These are phyloP conservation scores for Papilio polytes DNA, from an alignment of 1,140 invertebrate genomes.

Conservation along the genomic window DNA sequence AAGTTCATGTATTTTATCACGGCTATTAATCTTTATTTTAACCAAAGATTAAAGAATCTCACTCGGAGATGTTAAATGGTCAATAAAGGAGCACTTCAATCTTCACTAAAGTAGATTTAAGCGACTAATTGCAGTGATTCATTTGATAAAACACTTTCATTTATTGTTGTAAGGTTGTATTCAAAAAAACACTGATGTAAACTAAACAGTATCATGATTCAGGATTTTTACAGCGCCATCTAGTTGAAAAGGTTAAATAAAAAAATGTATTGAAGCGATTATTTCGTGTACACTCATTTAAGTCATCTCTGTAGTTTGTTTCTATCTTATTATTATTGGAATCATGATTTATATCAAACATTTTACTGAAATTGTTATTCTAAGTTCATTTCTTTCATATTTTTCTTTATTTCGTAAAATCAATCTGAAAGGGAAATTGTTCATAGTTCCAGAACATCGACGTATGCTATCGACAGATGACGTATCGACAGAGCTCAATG, in stretches of 20 bases:
- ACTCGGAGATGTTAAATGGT: too few relatives aligned
- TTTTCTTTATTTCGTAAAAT: neutral
- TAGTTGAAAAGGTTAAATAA: too few relatives aligned
- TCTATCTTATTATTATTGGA: neutral
- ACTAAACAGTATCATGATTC: too few relatives aligned
- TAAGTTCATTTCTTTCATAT: neutral
- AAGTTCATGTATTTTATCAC: slow-evolving; percentile 20
- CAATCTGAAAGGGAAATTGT: neutral
- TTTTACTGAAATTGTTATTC: neutral
- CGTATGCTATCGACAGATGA: neutral
- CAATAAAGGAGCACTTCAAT: too few relatives aligned
- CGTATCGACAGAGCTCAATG: slow-evolving; percentile 4
- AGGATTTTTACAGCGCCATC: too few relatives aligned
- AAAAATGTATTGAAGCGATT: too few relatives aligned
- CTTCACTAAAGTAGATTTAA: too few relatives aligned
- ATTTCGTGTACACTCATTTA: too few relatives aligned
- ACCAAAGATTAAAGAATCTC: neutral
- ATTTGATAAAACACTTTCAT: too few relatives aligned
- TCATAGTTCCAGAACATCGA: neutral
- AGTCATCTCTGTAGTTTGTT: neutral
- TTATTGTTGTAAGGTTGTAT: too few relatives aligned
- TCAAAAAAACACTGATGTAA: too few relatives aligned
- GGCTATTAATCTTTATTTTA: neutral
- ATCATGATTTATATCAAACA: neutral
- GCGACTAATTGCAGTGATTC: too few relatives aligned